phyloP scores from a whole-genome alignment of 2,113 vertebrate genomes.

The Origma solitaria region DNA sequence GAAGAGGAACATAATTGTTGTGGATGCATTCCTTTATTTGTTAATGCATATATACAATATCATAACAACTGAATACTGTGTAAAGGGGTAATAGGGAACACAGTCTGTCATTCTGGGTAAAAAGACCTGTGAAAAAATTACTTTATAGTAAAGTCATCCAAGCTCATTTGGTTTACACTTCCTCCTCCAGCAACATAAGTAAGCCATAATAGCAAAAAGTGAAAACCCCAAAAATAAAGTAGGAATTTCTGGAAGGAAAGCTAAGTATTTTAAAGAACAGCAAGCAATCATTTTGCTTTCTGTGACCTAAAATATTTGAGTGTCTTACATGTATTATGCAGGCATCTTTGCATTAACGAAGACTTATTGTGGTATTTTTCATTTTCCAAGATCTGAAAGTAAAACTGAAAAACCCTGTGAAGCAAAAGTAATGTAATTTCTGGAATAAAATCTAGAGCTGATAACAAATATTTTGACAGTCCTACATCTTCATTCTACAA shows the following conservation, averaged over 20 bases:
- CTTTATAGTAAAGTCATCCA: not conserved
- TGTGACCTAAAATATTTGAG: not conserved
- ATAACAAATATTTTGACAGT: conserved; percentile 39
- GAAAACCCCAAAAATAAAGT: not conserved
- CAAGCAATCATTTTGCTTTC: not conserved
- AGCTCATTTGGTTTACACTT: not conserved
- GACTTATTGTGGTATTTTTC: not conserved
- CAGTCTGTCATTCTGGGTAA: conserved; percentile 32
- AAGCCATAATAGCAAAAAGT: not conserved
- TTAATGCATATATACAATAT: conserved; percentile 54
- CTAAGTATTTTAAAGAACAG: not conserved
- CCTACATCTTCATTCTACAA: not conserved
- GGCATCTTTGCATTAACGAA: not conserved
- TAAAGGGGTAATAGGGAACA: conserved; percentile 32
- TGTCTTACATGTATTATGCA: not conserved
- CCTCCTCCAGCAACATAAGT: not conserved
- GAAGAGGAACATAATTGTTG: conserved; percentile 59
- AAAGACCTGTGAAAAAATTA: conserved; percentile 19
- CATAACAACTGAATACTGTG: conserved; percentile 44
- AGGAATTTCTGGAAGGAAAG: not conserved
- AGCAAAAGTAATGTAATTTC: not conserved
- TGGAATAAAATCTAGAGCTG: not conserved
- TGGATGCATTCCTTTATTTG: conserved; percentile 59
- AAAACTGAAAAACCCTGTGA: not conserved
- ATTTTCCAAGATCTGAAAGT: not conserved